Evolutionary conservation across 1,140 invertebrate genomes (phyloP).

Genomic region (Caenorhabditis elegans): DNA sequence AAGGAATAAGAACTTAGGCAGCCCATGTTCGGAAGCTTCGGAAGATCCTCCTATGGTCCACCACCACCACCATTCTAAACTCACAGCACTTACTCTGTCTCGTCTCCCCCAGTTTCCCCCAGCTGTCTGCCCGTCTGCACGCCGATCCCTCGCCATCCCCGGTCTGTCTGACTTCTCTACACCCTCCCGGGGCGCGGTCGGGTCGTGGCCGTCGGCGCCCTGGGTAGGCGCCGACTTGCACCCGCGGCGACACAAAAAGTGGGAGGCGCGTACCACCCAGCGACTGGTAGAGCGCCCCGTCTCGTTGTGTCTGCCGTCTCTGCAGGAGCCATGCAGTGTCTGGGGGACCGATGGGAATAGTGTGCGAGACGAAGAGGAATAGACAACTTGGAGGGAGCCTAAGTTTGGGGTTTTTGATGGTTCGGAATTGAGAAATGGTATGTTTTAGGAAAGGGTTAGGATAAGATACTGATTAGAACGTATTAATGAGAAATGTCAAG

Average conservation of each 20-base stretch:
- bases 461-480: too few relatives aligned
- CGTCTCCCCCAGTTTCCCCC: not conserved
- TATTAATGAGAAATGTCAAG: not conserved
- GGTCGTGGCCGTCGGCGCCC: conserved; percentile 23
- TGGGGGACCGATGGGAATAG: not conserved
- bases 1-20: too few relatives aligned
- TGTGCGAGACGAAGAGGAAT: conserved; percentile 3
- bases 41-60: not conserved
- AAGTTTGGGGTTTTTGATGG: too few relatives aligned
- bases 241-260: conserved; percentile 17
- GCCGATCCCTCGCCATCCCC: not conserved
- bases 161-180: not conserved
- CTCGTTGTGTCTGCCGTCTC: not conserved
- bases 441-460: too few relatives aligned
- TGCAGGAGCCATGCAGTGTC: conserved; percentile 16
- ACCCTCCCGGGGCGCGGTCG: conserved; percentile 16
- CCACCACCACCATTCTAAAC: conserved; percentile 1
- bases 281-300: not conserved
- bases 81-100: not conserved
- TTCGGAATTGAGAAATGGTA: too few relatives aligned
- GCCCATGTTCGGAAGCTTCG: too few relatives aligned
- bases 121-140: not conserved
- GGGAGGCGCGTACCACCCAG: conserved; percentile 23
- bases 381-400: not conserved
- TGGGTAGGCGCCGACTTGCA: conserved; percentile 9